These are phyloP conservation scores for Ia io DNA, from an alignment of 2,113 vertebrate genomes.

Conservation along the genomic window DNA sequence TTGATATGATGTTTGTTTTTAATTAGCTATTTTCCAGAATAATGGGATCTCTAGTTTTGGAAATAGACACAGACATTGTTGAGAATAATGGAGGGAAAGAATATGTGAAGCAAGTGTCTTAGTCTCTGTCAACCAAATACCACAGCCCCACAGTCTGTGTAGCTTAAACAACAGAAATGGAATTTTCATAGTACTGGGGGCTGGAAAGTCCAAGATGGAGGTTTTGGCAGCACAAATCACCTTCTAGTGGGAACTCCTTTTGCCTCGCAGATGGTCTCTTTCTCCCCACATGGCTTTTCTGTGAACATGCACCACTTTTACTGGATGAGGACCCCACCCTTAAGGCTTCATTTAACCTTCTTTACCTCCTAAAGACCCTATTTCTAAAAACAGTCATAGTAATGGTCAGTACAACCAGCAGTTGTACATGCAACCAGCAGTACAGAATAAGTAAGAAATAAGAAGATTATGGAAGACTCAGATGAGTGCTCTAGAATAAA, in stretches of 20 bases:
- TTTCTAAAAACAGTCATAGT: neutral
- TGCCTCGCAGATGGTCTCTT: neutral
- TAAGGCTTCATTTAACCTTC: neutral
- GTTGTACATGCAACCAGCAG: neutral
- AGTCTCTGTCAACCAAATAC: neutral
- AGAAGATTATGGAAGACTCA: neutral
- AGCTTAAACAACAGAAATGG: neutral
- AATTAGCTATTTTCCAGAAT: neutral
- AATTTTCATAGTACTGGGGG: neutral
- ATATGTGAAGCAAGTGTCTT: neutral
- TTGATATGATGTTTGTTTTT: neutral
- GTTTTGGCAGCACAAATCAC: neutral
- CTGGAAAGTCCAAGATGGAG: neutral
- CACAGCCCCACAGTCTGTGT: neutral
- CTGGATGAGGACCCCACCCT: neutral
- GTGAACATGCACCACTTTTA: neutral
- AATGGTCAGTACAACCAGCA: neutral
- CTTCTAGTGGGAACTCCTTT: neutral
- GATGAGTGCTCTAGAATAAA: neutral
- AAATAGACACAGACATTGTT: neutral
- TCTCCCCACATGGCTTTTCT: neutral
- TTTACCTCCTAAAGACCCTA: neutral
- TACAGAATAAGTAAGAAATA: neutral
- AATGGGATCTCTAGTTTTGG: neutral
- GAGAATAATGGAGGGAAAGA: neutral